Evolutionary conservation across 2,113 vertebrate species (phyloP), one percentile per base, ranked within the genome.

Genomic region (Pleuronectes platessa): DNA sequence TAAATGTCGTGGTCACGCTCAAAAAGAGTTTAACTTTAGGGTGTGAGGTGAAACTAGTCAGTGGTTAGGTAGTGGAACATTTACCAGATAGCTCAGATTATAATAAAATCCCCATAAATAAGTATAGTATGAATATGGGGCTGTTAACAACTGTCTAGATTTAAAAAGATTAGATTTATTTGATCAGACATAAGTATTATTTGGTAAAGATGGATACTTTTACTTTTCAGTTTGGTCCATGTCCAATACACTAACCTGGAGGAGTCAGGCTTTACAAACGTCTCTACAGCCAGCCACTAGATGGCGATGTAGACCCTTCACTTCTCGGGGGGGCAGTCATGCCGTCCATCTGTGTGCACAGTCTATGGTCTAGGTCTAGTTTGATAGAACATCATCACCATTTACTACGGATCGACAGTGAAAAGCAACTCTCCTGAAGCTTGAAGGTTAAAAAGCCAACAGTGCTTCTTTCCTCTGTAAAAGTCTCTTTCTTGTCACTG

Each of bases 401-500:
- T 54, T 54, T 54, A 20, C 18, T 54, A 8, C 51, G n/a, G 51
- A 21, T 67, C 12, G 23, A 23, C 54, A 53, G 20, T 21, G 51
- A 54, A n/a, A 2, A 54, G 42, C 17, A 37, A 17, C 61, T 54
- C 31, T 60, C 18, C 27, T 63, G 51, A 79, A 64, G 70, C 18
- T 31, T 63, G 51, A 79, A 64, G 70, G 26, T 2, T 2, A 3
- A 71, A 81, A 74, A 74, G 53, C 1, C 0, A 76, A 51, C 37
- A 12, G 37, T 37, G 18, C n/a, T 31, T 20, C 37, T 54, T 49
- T 71, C 51, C 42, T 71, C 45, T 3, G 18, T 49, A 64, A 71
- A 42, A 27, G 64, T 17, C 17, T 31, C 21, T 65, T 81, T 60
- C 24, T 26, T 79, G 68, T 78, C 65, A 73, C 67, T 35, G 13